Conservation (phyloP, 2,797 vertebrate genomes). For the Sternarchorhynchus goeldii region DNA sequence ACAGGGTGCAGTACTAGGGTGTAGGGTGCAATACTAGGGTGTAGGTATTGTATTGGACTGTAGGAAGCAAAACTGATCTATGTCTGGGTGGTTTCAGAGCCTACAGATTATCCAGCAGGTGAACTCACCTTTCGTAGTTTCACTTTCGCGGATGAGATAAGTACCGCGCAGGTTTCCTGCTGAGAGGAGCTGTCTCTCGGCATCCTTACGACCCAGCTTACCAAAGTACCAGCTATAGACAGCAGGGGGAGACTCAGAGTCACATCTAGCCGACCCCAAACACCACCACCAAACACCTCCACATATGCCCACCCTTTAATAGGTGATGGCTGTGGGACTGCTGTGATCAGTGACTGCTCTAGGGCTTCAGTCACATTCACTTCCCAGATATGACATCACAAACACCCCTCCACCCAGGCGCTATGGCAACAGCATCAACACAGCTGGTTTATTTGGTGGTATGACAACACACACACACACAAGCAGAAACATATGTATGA, state of each 20-base stretch:
- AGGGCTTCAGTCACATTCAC: background rate
- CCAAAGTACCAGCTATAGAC: slow-evolving; percentile 93
- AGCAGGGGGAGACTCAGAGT: slow-evolving; percentile 12
- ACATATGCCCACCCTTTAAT: too few species aligned
- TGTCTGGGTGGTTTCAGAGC: background rate
- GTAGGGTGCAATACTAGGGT: slow-evolving; percentile 14
- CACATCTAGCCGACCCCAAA: too few species aligned
- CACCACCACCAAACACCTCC: too few species aligned
- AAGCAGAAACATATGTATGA: too few species aligned
- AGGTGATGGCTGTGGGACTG: too few species aligned
- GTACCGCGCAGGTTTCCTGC: slow-evolving; percentile 91
- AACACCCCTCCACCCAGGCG: slow-evolving; percentile 33
- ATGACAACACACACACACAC: background rate
- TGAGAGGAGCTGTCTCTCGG: slow-evolving; percentile 92
- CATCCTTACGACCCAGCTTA: slow-evolving; percentile 95
- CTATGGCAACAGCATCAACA: slow-evolving; percentile 30
- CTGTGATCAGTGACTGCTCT: too few species aligned
- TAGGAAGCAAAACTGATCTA: background rate
- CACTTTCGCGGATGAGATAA: slow-evolving; percentile 94
- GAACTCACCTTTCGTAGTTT: slow-evolving; percentile 93
- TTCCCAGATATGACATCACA: slow-evolving; percentile 30
- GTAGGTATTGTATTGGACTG: background rate
- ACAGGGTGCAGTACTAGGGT: too few species aligned
- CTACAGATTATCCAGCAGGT: background rate
- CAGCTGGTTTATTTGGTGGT: slow-evolving; percentile 15